phyloP scores from a whole-genome alignment of 2,888 invertebrate genomes.

The Galeruca laticollis region DNA sequence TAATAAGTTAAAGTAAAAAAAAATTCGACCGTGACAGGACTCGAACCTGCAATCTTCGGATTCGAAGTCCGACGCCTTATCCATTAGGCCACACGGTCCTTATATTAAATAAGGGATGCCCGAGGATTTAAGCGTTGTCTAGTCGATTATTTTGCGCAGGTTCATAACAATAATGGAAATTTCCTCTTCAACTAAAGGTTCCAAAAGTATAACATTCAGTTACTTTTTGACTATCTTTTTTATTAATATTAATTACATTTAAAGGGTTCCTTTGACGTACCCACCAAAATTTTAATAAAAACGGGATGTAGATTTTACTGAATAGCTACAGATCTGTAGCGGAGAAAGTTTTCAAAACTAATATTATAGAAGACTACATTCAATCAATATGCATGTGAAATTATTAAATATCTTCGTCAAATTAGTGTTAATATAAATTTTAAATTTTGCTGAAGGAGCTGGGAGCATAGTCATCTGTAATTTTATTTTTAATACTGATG shows the following conservation, averaged over 20 bases:
- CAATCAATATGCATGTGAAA: too few relatives aligned
- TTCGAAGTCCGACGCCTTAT: constrained; percentile 77
- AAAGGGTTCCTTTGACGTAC: not conserved
- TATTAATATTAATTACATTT: not conserved
- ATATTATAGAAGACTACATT: too few relatives aligned
- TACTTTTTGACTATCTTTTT: not conserved
- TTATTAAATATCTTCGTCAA: too few relatives aligned
- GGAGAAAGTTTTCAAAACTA: not conserved
- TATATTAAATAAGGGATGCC: not conserved
- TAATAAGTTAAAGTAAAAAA: constrained; percentile 42
- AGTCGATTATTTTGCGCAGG: not conserved
- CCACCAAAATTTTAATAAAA: not conserved
- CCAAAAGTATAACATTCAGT: not conserved
- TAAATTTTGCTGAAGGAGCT: constrained; percentile 7
- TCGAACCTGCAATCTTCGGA: constrained; percentile 74
- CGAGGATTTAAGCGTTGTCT: not conserved
- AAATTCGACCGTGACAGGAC: constrained; percentile 70
- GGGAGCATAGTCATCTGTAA: too few relatives aligned
- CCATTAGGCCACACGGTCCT: constrained; percentile 77
- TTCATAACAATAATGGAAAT: not conserved
- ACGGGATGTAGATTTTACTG: not conserved
- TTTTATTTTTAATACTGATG: too few relatives aligned
- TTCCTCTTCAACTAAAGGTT: not conserved
- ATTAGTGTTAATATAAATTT: not conserved
- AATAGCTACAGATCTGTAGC: not conserved